Evolutionary conservation across 1,140 invertebrate genomes (phyloP).

Genomic region (Brachionus asplanchnoidis): DNA sequence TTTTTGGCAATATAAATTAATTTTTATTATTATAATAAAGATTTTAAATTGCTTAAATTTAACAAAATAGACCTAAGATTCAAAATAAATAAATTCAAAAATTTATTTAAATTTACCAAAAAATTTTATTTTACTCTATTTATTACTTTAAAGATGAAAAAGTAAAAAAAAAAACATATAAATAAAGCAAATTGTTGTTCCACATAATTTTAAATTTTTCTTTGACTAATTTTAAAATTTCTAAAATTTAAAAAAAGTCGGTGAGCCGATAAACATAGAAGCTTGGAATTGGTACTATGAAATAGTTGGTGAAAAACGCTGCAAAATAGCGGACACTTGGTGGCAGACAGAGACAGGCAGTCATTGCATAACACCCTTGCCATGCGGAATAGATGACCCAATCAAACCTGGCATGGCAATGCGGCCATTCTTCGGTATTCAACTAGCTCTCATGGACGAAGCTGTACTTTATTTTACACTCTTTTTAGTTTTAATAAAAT

Average conservation of each 20-base stretch:
- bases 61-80: too few relatives aligned
- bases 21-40: too few relatives aligned
- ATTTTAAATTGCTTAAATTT: too few relatives aligned
- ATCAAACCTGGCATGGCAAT: conserved; percentile 59
- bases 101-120: too few relatives aligned
- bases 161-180: too few relatives aligned
- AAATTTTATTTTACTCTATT: background rate
- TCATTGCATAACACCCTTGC: conserved; percentile 58
- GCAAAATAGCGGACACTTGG: conserved; percentile 85
- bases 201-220: too few relatives aligned
- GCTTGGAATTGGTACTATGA: conserved; percentile 96
- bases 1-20: too few relatives aligned
- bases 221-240: background rate
- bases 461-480: background rate
- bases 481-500: too few relatives aligned
- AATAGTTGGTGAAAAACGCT: conserved; percentile 68
- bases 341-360: conserved; percentile 73
- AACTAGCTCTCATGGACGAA: conserved; percentile 55
- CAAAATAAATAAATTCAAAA: too few relatives aligned
- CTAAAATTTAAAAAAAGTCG: conserved; percentile 65
- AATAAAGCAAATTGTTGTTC: too few relatives aligned
- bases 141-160: too few relatives aligned
- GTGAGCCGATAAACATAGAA: conserved; percentile 95
- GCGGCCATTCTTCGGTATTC: conserved; percentile 60
- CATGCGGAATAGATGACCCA: conserved; percentile 53